Evolutionary conservation across 2,888 invertebrate species (phyloP).

Genomic region (Ormyrus pomaceus): DNA sequence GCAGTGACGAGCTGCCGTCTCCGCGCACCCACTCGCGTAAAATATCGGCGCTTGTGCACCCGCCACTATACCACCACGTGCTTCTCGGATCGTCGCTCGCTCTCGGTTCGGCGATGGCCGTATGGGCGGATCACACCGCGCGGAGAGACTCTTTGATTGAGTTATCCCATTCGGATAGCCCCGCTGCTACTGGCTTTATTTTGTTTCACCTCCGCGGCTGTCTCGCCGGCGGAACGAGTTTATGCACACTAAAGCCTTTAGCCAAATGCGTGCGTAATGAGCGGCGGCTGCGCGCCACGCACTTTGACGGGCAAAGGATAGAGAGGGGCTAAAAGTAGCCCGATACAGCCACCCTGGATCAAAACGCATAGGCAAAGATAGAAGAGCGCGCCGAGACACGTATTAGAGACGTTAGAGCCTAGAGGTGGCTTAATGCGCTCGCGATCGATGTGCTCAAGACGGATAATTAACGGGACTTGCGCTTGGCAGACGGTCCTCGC

Average conservation of each 20-base stretch:
- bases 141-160: background rate
- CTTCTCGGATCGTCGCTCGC: background rate
- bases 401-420: background rate
- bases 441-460: slow-evolving; percentile 65
- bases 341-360: slow-evolving; percentile 54
- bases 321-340: slow-evolving; percentile 56
- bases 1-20: background rate
- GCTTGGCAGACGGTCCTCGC: slow-evolving; percentile 54
- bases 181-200: slow-evolving; percentile 31
- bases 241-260: slow-evolving; percentile 39
- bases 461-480: slow-evolving; percentile 64
- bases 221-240: slow-evolving; percentile 13
- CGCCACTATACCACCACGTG: background rate
- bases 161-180: slow-evolving; percentile 9
- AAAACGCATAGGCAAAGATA: slow-evolving; percentile 14
- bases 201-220: slow-evolving; percentile 15
- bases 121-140: background rate
- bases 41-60: slow-evolving; percentile 6
- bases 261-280: slow-evolving; percentile 53
- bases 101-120: background rate
- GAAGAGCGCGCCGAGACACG: background rate
- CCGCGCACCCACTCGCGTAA: slow-evolving; percentile 30
- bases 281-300: slow-evolving; percentile 7
- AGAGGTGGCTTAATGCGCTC: slow-evolving; percentile 58
- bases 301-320: slow-evolving; percentile 36